Evolutionary conservation across 2,113 vertebrate genomes (phyloP), one percentile per base, ranked within the genome.

Genomic region (Danionella cerebrum): DNA sequence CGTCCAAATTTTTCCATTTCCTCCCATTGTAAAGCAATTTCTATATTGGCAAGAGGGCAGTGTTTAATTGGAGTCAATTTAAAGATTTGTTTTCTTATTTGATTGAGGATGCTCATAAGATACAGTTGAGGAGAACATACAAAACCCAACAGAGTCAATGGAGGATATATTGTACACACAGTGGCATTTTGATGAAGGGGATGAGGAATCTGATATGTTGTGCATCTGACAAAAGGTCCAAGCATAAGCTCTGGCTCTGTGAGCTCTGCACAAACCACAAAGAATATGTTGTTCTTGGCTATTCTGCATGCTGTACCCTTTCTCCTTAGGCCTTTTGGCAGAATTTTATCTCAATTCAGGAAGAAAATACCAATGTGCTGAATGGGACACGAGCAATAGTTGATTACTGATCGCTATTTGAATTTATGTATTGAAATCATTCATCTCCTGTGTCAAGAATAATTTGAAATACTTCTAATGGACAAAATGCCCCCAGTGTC

Each of bases 231-330:
- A 67, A 73, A 57, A 57, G 42, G 62, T 62, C 75, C 75, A 69
- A 81, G 77, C 78, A 80, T 80, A 76, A 85, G 77, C 73, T 79
- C 73, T 72, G 76, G 78, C 48, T 75, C 78, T 76, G 78, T 78
- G 79, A 70, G 79, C 82, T 45, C 36, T 52, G 55, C 25, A 67
- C 58, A 72, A 77, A 74, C 77, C 59, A 82, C 79, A 84, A 79
- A 80, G 81, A 64, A 58, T 73, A 79, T 86, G 79, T 84, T 87
- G 83, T 84, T 86, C 71, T 60, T 64, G 69, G 24, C 42, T 81
- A 84, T 79, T 64, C 73, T 71, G 60, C 71, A 65, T 67, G 77
- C 75, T 86, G 82, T 79, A 83, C 83, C 79, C 82, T 83, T 80
- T 83, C 53, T 65, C 79, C 70, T 73, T 72, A 74, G 76, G 77